Percentiles rank a stretch among this genome's conserved stretches.
phyloP scores from a whole-genome alignment of 2,113 vertebrate species.

The Okapia johnstoni region DNA sequence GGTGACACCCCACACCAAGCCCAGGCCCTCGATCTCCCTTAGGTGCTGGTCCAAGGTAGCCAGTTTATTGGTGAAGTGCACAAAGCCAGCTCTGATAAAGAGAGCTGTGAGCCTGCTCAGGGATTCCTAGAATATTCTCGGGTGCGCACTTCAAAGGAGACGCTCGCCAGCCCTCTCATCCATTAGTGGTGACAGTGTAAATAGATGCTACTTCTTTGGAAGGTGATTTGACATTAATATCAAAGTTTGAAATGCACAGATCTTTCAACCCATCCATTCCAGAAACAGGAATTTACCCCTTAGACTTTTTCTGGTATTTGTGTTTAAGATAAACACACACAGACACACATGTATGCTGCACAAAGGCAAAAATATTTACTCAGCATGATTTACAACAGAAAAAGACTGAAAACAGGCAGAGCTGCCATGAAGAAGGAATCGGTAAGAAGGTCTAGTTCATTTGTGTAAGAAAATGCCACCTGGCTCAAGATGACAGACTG shows the following conservation, averaged over 20 bases:
- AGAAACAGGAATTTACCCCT: not conserved
- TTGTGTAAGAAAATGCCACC: not conserved
- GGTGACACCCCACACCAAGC: accelerated
- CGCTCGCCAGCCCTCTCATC: not conserved
- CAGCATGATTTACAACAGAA: not conserved
- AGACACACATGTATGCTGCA: not conserved
- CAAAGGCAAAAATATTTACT: not conserved
- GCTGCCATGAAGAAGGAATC: too few species aligned
- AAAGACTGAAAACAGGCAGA: not conserved
- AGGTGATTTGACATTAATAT: not conserved
- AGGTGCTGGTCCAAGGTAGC: not conserved
- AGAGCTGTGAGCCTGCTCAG: not conserved
- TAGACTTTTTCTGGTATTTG: not conserved
- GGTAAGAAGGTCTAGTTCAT: not conserved
- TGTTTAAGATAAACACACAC: not conserved
- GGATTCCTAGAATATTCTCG: accelerated
- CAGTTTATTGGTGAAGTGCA: accelerated
- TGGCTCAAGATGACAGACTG: not conserved
- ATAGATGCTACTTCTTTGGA: not conserved
- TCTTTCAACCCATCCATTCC: not conserved
- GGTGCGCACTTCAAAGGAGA: not conserved
- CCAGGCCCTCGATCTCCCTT: accelerated
- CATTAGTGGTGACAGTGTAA: not conserved
- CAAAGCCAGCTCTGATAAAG: not conserved
- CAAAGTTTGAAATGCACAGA: not conserved